Conservation (phyloP, 2,888 invertebrate species). For the Cheilosia vulpina region DNA sequence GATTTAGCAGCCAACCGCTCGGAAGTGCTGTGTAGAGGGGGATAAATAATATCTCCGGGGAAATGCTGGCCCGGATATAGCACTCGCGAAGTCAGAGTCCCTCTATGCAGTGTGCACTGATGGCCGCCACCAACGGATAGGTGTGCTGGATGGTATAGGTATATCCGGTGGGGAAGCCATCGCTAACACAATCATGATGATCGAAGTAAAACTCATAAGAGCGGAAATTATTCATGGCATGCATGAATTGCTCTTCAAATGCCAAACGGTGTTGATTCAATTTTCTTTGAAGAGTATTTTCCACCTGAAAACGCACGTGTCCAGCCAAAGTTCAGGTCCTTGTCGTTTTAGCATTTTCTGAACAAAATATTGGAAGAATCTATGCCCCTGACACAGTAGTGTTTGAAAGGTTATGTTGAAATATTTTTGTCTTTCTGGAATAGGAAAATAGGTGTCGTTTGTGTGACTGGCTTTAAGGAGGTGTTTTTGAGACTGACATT, state of each 20-base stretch:
- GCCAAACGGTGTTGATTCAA: conserved; percentile 57
- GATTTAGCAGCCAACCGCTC: neutral
- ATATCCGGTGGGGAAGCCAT: neutral
- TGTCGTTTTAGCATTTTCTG: neutral
- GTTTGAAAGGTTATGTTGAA: neutral
- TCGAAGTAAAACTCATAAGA: conserved; percentile 30
- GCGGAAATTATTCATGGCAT: conserved; percentile 57
- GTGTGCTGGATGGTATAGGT: neutral
- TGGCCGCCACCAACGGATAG: no score
- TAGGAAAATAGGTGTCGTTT: neutral
- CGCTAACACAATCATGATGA: conserved; percentile 33
- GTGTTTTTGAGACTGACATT: neutral
- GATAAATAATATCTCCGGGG: neutral
- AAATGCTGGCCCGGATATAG: neutral
- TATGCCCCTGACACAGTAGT: neutral
- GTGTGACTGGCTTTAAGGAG: neutral
- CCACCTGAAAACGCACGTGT: conserved; percentile 27
- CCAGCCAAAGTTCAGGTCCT: neutral
- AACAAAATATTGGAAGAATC: neutral
- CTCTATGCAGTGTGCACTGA: neutral
- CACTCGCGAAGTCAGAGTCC: neutral
- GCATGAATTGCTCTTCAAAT: conserved; percentile 44
- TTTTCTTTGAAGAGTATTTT: conserved; percentile 25
- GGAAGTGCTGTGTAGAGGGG: neutral
- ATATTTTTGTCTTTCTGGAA: neutral